These are phyloP conservation scores for Decapterus maruadsi DNA, from an alignment of 2,797 vertebrate species.

Conservation along the genomic window DNA sequence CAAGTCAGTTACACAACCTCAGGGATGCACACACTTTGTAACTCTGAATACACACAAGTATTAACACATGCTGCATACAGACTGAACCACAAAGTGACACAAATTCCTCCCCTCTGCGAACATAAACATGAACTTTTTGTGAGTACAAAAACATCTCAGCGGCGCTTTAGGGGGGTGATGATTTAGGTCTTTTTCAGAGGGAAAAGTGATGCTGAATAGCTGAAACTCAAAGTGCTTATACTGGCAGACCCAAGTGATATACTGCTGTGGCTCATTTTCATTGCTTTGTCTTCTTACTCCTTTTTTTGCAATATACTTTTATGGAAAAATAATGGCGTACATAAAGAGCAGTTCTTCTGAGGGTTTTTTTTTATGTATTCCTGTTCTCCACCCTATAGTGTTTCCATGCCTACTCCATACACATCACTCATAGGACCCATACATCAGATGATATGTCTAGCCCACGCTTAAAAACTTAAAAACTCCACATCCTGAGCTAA, in stretches of 20 bases:
- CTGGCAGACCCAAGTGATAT: conserved; percentile 35
- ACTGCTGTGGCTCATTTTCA: conserved; percentile 39
- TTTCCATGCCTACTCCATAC: conserved; percentile 7
- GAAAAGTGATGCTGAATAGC: conserved; percentile 49
- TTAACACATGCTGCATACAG: conserved; percentile 10
- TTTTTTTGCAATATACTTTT: conserved; percentile 21
- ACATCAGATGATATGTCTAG: not conserved
- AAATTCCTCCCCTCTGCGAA: conserved; percentile 28
- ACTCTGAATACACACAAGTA: conserved; percentile 2
- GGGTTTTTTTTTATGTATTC: conserved; percentile 23
- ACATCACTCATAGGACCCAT: conserved; percentile 20
- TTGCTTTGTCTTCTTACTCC: conserved; percentile 10
- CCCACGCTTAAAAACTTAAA: conserved; percentile 1
- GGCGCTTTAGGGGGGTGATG: conserved; percentile 24
- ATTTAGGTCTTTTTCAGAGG: conserved; percentile 42
- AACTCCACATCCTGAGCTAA: not conserved
- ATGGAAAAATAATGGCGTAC: conserved; percentile 16
- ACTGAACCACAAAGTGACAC: conserved; percentile 16
- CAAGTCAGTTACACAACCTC: conserved; percentile 30
- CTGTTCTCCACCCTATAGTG: conserved; percentile 1
- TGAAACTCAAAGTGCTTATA: conserved; percentile 48
- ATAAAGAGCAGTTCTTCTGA: conserved; percentile 34
- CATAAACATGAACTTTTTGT: conserved; percentile 11
- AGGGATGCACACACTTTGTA: conserved; percentile 10
- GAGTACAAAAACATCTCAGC: conserved; percentile 29